A percentile compares a stretch with the other conserved stretches of the same genome.
Conservation (phyloP, 1,140 invertebrate genomes). For the Lepidurus packardi region DNA sequence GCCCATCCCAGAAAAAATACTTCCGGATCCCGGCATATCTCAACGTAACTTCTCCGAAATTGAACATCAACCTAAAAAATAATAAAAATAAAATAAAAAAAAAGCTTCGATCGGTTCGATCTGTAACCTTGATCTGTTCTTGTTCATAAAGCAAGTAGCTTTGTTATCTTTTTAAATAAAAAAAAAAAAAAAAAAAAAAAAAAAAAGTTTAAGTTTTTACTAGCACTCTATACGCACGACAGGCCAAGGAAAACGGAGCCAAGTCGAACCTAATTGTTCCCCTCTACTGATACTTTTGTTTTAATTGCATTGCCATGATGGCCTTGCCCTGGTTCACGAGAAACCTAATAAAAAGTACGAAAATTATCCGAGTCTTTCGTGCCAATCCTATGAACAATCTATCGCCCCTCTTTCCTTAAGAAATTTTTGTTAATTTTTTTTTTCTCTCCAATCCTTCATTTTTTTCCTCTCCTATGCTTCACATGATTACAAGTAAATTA, state of each 20-base stretch:
- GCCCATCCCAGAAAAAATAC: background rate
- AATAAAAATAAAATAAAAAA: too few species aligned
- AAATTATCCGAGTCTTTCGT: background rate
- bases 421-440: too few species aligned
- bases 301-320: background rate
- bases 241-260: background rate
- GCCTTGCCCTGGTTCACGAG: conserved; percentile 18
- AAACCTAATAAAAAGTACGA: background rate
- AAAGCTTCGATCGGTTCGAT: too few species aligned
- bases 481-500: too few species aligned
- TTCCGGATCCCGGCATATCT: background rate
- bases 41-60: background rate
- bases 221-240: background rate
- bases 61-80: background rate
- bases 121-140: background rate
- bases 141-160: conserved; percentile 10
- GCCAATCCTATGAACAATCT: conserved; percentile 3
- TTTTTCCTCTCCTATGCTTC: too few species aligned
- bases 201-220: background rate
- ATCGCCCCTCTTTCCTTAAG: too few species aligned
- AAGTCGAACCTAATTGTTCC: background rate
- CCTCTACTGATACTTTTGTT: background rate
- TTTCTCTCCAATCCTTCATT: too few species aligned
- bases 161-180: background rate
- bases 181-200: too few species aligned